Evolutionary conservation across 2,113 vertebrate genomes (phyloP).

Genomic region (Pterocles burchelli): DNA sequence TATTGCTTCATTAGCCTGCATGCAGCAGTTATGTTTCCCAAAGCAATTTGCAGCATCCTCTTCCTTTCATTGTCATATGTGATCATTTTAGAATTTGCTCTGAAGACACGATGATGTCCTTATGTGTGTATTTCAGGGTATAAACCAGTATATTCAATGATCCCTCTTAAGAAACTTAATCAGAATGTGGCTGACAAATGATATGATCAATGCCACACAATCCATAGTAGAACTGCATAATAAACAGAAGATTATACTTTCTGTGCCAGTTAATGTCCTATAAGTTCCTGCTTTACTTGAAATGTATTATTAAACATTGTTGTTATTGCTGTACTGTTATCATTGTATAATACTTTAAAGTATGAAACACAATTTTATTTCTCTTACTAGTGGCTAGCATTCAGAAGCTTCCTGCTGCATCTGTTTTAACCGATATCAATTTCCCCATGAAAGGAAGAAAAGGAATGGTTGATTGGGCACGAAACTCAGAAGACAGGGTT

Average conservation of each 20-base stretch:
- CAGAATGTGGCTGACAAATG: constrained; percentile 3
- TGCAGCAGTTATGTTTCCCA: constrained; percentile 29
- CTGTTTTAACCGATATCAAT: constrained; percentile 97
- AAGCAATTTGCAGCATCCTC: constrained; percentile 10
- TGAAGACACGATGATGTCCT: not conserved
- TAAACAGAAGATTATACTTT: not conserved
- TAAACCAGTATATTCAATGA: not conserved
- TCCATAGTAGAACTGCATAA: not conserved
- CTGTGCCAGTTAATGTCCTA: not conserved
- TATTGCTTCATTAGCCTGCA: constrained; percentile 26
- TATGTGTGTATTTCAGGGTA: constrained; percentile 17
- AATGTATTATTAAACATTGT: not conserved
- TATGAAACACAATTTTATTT: not conserved
- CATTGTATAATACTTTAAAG: not conserved
- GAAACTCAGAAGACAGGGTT: constrained; percentile 97
- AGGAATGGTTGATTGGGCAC: constrained; percentile 99
- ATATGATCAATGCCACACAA: not conserved
- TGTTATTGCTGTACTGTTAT: not conserved
- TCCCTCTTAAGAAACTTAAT: constrained; percentile 10
- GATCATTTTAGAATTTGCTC: constrained; percentile 55
- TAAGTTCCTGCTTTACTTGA: constrained; percentile 10
- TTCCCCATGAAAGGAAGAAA: constrained; percentile 99
- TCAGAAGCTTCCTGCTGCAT: constrained; percentile 96
- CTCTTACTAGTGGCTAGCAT: constrained; percentile 92
- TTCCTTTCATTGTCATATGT: constrained; percentile 52